A percentile compares a stretch with the other conserved stretches of the same genome.
phyloP scores from a whole-genome alignment of 2,113 vertebrate genomes.

The Anhinga rufa region DNA sequence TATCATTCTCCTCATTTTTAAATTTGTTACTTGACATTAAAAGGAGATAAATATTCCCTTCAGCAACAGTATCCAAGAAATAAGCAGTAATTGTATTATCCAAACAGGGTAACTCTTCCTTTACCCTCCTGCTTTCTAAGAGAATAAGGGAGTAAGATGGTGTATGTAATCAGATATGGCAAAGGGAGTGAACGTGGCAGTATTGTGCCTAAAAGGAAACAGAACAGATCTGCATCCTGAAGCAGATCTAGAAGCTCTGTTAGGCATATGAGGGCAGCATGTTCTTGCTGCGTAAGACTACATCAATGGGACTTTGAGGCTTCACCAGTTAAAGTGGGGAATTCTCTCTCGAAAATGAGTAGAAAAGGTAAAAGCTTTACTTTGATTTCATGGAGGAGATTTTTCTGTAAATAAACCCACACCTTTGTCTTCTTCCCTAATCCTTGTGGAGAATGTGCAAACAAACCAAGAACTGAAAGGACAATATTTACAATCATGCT shows the following conservation, averaged over 20 bases:
- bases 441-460: background rate
- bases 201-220: background rate
- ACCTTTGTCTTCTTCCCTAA: background rate
- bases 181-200: background rate
- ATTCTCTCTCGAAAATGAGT: background rate
- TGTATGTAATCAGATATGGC: background rate
- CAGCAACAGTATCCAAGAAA: background rate
- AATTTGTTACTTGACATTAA: background rate
- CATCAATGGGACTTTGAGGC: background rate
- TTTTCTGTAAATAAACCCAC: background rate
- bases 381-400: background rate
- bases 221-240: background rate
- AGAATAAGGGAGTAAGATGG: background rate
- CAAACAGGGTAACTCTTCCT: background rate
- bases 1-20: background rate
- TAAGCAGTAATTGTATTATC: background rate
- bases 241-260: background rate
- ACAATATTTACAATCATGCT: background rate
- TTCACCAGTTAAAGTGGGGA: background rate
- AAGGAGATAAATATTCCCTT: background rate
- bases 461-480: background rate
- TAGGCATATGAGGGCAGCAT: background rate
- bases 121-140: background rate
- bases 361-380: background rate
- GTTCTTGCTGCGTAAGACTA: background rate